These are phyloP conservation scores for Parnassius orleans DNA, from an alignment of 2,888 invertebrate genomes.

Conservation along the genomic window DNA sequence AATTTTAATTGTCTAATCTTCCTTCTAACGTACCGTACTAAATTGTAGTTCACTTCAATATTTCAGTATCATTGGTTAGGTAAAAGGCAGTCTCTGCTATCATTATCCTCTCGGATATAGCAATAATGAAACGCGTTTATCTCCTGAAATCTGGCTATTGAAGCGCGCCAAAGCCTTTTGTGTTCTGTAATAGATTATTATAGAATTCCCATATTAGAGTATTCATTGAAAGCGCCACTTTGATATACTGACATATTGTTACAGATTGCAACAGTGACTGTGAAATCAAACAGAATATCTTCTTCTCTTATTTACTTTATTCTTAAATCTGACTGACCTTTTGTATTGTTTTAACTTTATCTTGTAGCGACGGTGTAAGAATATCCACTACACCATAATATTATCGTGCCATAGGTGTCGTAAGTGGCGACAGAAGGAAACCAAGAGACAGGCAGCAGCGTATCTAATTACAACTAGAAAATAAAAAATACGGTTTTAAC, in stretches of 20 bases:
- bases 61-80: not conserved
- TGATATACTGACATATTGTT: slow-evolving; percentile 14
- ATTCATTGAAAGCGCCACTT: slow-evolving; percentile 13
- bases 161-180: slow-evolving; percentile 27
- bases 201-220: slow-evolving; percentile 13
- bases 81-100: slow-evolving; percentile 1
- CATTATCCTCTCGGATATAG: slow-evolving; percentile 1
- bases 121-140: slow-evolving; percentile 28
- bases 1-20: no score
- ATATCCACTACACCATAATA: no score
- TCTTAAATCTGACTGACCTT: no score
- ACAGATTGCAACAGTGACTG: slow-evolving; percentile 5
- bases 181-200: slow-evolving; percentile 29
- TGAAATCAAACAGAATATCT: not conserved
- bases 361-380: no score
- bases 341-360: no score
- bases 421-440: no score
- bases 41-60: not conserved
- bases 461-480: no score
- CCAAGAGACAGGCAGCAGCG: no score
- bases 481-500: no score
- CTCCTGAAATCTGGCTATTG: slow-evolving; percentile 31
- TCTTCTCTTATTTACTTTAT: not conserved
- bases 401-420: no score
- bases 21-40: not conserved